Evolutionary conservation across 1,140 invertebrate species (phyloP).

Genomic region (Phenacoccus solenopsis): DNA sequence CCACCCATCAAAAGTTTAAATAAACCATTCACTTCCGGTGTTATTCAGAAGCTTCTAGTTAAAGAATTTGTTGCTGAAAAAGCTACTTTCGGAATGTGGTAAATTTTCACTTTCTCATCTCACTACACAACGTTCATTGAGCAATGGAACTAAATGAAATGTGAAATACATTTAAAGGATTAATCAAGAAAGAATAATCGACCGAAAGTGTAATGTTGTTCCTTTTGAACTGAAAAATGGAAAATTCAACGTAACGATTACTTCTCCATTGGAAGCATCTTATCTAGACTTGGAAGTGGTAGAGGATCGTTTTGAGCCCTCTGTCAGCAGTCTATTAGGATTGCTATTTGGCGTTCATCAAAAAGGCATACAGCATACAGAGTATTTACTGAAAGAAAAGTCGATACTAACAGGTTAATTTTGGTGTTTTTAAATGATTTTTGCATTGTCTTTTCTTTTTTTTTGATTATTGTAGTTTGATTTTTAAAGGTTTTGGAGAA

Average conservation of each 20-base stretch:
- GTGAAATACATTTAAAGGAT: conserved; percentile 37
- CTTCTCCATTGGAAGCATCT: conserved; percentile 56
- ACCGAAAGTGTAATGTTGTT: conserved; percentile 55
- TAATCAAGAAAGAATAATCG: conserved; percentile 55
- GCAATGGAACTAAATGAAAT: neutral
- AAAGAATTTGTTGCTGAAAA: conserved; percentile 64
- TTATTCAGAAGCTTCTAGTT: conserved; percentile 53
- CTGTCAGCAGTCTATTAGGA: conserved; percentile 54
- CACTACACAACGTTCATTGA: neutral
- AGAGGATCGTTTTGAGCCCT: conserved; percentile 60
- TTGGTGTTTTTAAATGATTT: conserved; percentile 5
- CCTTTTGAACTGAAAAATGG: conserved; percentile 56
- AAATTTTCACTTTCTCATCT: too few relatives aligned
- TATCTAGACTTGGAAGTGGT: conserved; percentile 64
- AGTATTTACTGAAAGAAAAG: conserved; percentile 61
- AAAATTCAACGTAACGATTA: conserved; percentile 48
- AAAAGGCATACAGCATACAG: conserved; percentile 63
- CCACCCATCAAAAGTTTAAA: conserved; percentile 54
- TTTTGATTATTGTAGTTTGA: too few relatives aligned
- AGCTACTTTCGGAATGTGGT: conserved; percentile 44
- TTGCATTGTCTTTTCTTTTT: neutral
- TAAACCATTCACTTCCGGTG: conserved; percentile 52
- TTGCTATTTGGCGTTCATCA: conserved; percentile 41
- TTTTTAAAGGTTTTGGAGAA: conserved; percentile 11
- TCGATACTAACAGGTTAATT: conserved; percentile 43